These are phyloP conservation scores for Drosophila oshimai DNA, from an alignment of 1,140 invertebrate genomes.

Conservation along the genomic window DNA sequence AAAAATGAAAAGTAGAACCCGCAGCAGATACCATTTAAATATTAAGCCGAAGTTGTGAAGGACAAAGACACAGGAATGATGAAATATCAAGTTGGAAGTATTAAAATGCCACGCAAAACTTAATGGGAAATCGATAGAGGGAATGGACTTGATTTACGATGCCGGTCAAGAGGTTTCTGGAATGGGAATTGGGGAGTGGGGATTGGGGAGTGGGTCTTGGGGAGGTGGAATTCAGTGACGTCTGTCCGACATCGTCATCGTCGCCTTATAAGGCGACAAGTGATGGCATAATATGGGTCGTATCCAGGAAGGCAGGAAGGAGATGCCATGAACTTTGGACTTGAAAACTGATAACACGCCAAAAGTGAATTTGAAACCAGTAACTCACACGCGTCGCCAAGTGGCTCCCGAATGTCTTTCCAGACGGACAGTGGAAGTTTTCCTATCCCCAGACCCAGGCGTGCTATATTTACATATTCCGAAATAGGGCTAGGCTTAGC, in stretches of 20 bases:
- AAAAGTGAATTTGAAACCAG: slow-evolving; percentile 19
- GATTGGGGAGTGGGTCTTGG: not conserved
- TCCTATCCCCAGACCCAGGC: not conserved
- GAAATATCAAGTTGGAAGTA: slow-evolving; percentile 30
- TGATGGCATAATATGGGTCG: slow-evolving; percentile 12
- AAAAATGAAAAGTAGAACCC: not conserved
- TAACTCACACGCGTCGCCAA: slow-evolving; percentile 14
- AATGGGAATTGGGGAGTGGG: not conserved
- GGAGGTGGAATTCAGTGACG: not conserved
- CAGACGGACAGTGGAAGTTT: slow-evolving; percentile 19
- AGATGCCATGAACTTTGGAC: slow-evolving; percentile 31
- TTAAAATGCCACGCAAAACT: slow-evolving; percentile 67
- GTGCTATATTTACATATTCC: not conserved
- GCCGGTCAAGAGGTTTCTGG: slow-evolving; percentile 1
- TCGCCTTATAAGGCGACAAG: not conserved
- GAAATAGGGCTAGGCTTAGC: not conserved
- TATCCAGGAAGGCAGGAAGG: not conserved
- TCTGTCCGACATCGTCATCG: slow-evolving; percentile 9
- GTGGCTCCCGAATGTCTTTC: slow-evolving; percentile 10
- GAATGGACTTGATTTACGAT: slow-evolving; percentile 30
- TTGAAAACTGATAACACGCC: slow-evolving; percentile 34
- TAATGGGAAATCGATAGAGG: slow-evolving; percentile 70
- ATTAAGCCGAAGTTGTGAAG: slow-evolving; percentile 4
- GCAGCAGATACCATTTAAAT: slow-evolving; percentile 13
- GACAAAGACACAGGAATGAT: slow-evolving; percentile 2